Evolutionary conservation across 2,797 vertebrate species (phyloP), one percentile per base, ranked within the genome.

Genomic region (Lepus townsendii): DNA sequence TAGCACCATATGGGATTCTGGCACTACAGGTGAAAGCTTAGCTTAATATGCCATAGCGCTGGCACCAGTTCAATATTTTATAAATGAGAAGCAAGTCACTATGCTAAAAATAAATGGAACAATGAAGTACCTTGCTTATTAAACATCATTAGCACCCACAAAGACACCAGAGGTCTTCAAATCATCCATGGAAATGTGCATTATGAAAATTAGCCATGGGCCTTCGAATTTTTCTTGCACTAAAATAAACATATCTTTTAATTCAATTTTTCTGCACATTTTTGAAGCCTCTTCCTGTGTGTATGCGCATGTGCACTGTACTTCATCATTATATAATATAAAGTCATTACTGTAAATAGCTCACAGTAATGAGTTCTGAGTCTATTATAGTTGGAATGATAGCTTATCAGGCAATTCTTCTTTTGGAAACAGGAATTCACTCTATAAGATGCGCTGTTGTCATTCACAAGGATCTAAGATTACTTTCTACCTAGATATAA

Each of bases 61-160:
- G 38, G 38, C 38, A 42, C 38, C 38, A 42, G 38, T 42, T 42
- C 38, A 42, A 42, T 42, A 42, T 42, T 42, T 54, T 54, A 54
- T 54, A 54, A 88, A 83, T 12, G 66, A 88, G 17, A 83, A 86
- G 60, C 12, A 32, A 54, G 52, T 95, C 24, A 72, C 66, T 32
- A 77, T 32, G 24, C 13, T 94, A n/a, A 95, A 42, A 87, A 91
- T 72, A 80, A 79, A n/a, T 60, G 35, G 92, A 73, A 68, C 3
- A 91, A 90, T 19, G 26, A 47, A 90, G 22, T 63, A 35, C 80
- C 27, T 75, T 86, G 52, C 27, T 86, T 86, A 42, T 71, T 62
- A 88, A 94, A 76, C 16, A 87, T 78, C 54, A 63, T 6, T 5
- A 68, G 57, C 17, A 73, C 71, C 20, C 38, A 42, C 38, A 42